Base-by-base conservation (phyloP, 2,888 invertebrate genomes). In the Scrobipalpa costella region DNA sequence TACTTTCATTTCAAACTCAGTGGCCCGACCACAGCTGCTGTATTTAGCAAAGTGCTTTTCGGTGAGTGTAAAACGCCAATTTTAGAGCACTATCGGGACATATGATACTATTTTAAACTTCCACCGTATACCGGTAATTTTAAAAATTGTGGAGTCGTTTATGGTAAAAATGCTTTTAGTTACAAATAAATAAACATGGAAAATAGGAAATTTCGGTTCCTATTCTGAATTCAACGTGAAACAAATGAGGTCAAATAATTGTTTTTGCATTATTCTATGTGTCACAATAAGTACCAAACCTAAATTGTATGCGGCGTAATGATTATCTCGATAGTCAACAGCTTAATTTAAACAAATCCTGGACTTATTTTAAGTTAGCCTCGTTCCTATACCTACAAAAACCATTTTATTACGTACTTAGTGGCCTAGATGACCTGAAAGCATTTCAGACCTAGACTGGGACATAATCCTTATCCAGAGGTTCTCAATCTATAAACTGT, bases 381-480 rank as follows among this genome's bases (percentile, higher is more conserved):
- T 7, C n/a, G n/a, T n/a, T n/a, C n/a, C n/a, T n/a, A n/a, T 34
- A 34, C 6, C 34, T 34, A 34, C 34, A 34, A 34, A 7, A 34
- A 34, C 7, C 5, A 34, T 34, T 34, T 44, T 7, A 7, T 44
- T 3, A 11, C 5, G 44, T 44, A 6, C 44, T 44, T 44, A n/a
- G n/a, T n/a, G n/a, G n/a, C n/a, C n/a, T 44, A 9, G 44, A 44
- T n/a, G 44, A 44, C 11, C 11, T 5, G 6, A 7, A 5, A n/a
- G 44, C 6, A 34, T 34, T 7, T 34, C 7, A 34, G n/a, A n/a
- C n/a, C 47, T 60, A 21, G 60, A 33, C 33, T 61, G 11, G 17
- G 49, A 61, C 61, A 7, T 61, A 61, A 61, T 61, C 47, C 60
- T 60, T 1, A 44, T 19, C 21, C 44, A 9, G 59, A 13, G 38